Evolutionary conservation across 2,113 vertebrate genomes (phyloP).

Genomic region (Mus spicilegus): DNA sequence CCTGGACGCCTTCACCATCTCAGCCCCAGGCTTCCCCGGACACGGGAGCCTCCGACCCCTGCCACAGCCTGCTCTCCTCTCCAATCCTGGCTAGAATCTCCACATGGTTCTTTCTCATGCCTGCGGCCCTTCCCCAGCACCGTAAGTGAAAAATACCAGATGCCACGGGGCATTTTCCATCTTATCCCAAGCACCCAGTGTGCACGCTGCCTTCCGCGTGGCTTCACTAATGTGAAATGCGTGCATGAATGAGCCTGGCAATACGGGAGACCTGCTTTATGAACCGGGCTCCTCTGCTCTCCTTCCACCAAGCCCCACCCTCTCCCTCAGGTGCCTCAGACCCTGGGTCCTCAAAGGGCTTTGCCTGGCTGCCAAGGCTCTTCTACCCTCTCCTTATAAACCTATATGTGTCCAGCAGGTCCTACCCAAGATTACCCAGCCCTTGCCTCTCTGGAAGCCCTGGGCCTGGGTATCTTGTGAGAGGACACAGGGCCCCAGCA

Average conservation of each 20-base stretch:
- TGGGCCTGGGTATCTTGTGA: not conserved
- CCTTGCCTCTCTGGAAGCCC: not conserved
- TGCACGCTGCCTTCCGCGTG: not conserved
- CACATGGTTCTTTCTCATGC: not conserved
- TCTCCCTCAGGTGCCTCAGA: not conserved
- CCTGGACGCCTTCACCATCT: not conserved
- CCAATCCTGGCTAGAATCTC: not conserved
- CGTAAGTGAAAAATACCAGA: not conserved
- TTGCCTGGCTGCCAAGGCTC: not conserved
- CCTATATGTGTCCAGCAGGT: not conserved
- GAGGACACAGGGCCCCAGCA: rapidly evolving
- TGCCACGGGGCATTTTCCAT: not conserved
- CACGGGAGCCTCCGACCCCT: not conserved
- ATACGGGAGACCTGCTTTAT: not conserved
- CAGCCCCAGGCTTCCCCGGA: not conserved
- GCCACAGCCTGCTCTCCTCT: not conserved
- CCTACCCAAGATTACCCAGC: rapidly evolving
- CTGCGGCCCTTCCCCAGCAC: not conserved
- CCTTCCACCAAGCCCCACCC: not conserved
- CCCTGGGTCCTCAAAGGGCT: not conserved
- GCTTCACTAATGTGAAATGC: not conserved
- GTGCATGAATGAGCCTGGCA: too few relatives aligned
- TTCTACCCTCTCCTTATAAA: not conserved
- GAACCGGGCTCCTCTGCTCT: not conserved
- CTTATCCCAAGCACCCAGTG: not conserved